Evolutionary conservation across 2,888 invertebrate species (phyloP), one percentile per base, ranked within the genome.

Genomic region (Malachius bipustulatus): DNA sequence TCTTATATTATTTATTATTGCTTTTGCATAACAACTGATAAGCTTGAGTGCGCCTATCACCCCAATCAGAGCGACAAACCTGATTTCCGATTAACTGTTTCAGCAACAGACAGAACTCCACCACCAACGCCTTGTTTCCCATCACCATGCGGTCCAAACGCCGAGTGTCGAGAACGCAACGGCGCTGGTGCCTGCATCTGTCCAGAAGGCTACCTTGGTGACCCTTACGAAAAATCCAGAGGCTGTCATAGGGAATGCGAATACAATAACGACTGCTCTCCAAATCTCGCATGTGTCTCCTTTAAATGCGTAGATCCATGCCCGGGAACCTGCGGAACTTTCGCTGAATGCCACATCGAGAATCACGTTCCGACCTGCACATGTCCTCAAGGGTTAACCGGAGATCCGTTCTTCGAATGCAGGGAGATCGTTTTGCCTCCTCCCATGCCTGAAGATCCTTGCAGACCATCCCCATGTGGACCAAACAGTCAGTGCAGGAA

Each of bases 291-390:
- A 11, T 91, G 91, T 54, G 75, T 81, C 16, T 73, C 82, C 30
- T 83, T 73, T 51, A 85, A 87, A 62, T 90, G 90, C 54, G 69
- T 79, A 14, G 82, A 89, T 63, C 88, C 88, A 1, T 89, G 88
- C 50, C 77, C 77, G 1, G 82, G 82, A 45, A 82, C 82, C 12
- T 90, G 90, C 56, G 89, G 89, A 9, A 70, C 72, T 31, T 70
- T 77, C 45, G 85, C 89, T 4, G 74, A 81, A 51, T 89, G 89
- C 52, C 71, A 69, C 6, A 83, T 85, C 2, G 73, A 77, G 47
- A 77, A 79, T 44, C 85, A 88, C 54, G 75, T 87, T 31, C 84
- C 87, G 11, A 70, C 76, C 14, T 85, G 85, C 50, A 71, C 71
- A 4, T 87, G 85, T 53, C 79, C 79, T 30, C 63, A 69, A 36